These are phyloP conservation scores for Brachycybe producta DNA, from an alignment of 2,888 invertebrate species.

Conservation along the genomic window DNA sequence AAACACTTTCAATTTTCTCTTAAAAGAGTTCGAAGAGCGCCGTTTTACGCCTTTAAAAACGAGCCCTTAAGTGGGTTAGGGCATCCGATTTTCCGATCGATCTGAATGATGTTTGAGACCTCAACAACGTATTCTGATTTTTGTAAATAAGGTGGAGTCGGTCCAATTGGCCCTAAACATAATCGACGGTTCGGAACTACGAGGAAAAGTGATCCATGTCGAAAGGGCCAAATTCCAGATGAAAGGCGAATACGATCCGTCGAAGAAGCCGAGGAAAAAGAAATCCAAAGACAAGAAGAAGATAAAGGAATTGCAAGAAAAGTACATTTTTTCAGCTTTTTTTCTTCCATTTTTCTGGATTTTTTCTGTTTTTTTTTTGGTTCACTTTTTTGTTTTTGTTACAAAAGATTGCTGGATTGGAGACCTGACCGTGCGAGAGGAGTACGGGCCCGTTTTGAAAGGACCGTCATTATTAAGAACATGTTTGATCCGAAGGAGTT, in stretches of 20 bases:
- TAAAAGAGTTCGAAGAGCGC: too few species aligned
- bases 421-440: slow-evolving; percentile 79
- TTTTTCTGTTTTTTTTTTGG: neutral
- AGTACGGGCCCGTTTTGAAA: slow-evolving; percentile 74
- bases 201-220: slow-evolving; percentile 69
- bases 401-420: slow-evolving; percentile 94
- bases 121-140: too few species aligned
- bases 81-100: too few species aligned
- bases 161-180: slow-evolving; percentile 82
- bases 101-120: too few species aligned
- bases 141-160: slow-evolving; percentile 58
- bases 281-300: slow-evolving; percentile 77
- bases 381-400: too few species aligned
- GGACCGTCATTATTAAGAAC: slow-evolving; percentile 83
- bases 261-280: slow-evolving; percentile 76
- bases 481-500: slow-evolving; percentile 80
- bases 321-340: slow-evolving; percentile 40
- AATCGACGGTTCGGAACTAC: slow-evolving; percentile 70
- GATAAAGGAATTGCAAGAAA: slow-evolving; percentile 79
- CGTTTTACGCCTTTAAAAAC: too few species aligned
- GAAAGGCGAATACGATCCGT: slow-evolving; percentile 85
- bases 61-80: too few species aligned
- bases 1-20: too few species aligned
- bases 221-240: slow-evolving; percentile 87
- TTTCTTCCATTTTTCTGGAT: neutral